Percentiles rank a stretch among this genome's conserved stretches.
These are phyloP conservation scores for Falco novaeseelandiae DNA, from an alignment of 2,797 vertebrate genomes.

Conservation along the genomic window DNA sequence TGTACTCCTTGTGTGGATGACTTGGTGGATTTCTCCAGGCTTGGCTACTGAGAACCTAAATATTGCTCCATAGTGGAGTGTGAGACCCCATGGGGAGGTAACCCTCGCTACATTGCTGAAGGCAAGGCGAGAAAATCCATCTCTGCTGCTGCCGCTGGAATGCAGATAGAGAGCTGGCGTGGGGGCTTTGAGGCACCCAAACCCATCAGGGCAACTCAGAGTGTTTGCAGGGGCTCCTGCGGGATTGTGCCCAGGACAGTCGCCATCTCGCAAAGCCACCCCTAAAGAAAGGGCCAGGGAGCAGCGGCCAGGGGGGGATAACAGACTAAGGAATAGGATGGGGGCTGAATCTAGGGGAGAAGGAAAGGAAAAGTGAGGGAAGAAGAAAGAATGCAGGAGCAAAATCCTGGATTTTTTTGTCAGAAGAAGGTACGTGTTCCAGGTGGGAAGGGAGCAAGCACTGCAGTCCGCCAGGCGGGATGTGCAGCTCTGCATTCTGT, in stretches of 20 bases:
- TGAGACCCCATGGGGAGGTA: neutral
- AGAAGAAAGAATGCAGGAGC: neutral
- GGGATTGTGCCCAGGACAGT: neutral
- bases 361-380: neutral
- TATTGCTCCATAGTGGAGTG: fast-evolving
- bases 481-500: too few relatives aligned
- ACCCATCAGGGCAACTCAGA: neutral
- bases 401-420: neutral
- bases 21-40: neutral
- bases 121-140: neutral
- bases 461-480: fast-evolving
- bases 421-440: neutral
- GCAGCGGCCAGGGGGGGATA: neutral
- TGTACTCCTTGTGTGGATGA: neutral
- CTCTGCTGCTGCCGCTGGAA: neutral
- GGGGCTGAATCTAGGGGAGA: neutral
- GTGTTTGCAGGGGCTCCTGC: neutral
- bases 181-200: neutral
- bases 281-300: neutral
- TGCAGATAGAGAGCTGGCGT: neutral
- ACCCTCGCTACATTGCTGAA: neutral
- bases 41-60: neutral
- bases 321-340: neutral
- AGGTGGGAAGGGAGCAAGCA: neutral
- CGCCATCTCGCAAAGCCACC: neutral